Evolutionary conservation across 2,888 invertebrate genomes (phyloP).

Genomic region (Salticus scenicus): DNA sequence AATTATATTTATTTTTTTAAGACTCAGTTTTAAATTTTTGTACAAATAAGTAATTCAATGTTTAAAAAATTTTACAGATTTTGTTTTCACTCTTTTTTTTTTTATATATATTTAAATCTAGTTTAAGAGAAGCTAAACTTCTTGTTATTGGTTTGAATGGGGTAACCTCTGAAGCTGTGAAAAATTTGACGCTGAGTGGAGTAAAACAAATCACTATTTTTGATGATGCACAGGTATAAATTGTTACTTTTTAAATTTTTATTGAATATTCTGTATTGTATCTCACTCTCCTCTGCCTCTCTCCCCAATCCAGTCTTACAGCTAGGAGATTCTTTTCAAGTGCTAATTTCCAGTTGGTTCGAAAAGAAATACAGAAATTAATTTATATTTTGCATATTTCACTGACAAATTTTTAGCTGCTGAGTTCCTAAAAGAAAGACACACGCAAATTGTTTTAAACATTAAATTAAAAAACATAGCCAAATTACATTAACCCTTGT

Average conservation of each 20-base stretch:
- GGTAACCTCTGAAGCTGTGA: constrained; percentile 95
- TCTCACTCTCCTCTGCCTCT: no score
- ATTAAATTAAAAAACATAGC: no score
- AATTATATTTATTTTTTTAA: not conserved
- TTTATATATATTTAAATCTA: constrained; percentile 76
- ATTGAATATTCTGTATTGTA: no score
- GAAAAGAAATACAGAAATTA: no score
- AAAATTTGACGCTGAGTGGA: constrained; percentile 92
- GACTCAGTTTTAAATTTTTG: not conserved
- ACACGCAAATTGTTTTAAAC: no score
- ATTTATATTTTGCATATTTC: no score
- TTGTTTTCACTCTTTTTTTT: constrained; percentile 10
- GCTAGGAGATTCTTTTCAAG: no score
- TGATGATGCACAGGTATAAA: constrained; percentile 77
- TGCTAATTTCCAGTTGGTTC: no score
- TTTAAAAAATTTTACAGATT: not conserved
- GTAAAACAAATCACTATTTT: constrained; percentile 90
- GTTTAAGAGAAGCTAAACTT: constrained; percentile 88
- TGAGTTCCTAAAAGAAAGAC: no score
- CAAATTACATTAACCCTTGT: no score
- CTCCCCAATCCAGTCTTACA: no score
- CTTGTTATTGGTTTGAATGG: constrained; percentile 91
- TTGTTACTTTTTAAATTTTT: not conserved
- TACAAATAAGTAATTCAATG: not conserved
- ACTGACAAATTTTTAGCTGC: no score